Evolutionary conservation across 2,888 invertebrate genomes (phyloP), one percentile per base, ranked within the genome.

Genomic region (Euproctis similis): DNA sequence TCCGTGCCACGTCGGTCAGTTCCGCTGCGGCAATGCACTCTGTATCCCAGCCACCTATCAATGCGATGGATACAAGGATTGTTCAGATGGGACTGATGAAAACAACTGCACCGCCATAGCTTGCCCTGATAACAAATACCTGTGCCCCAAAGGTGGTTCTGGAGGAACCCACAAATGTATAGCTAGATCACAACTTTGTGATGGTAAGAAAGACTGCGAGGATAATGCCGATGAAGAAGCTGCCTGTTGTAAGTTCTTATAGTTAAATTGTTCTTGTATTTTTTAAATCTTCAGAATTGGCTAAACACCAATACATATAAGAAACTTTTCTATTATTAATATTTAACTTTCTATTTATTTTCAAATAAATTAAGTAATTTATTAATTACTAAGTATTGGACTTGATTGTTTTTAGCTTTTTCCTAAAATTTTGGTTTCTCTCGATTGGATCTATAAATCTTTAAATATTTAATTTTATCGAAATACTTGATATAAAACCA

Each of bases 41-140:
- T 98, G 98, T 76, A 96, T 98, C 54, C 97, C 97, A 0, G 88
- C 89, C 26, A 89, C 90, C 26, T 95, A 92, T 76, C 92, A 91
- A 66, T 95, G 95, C 76, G 92, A 92, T 61, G 94, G 94, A 12
- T 93, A 92, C 80, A 87, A 90, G 39, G 98, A 98, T 74, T 98
- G 98, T 75, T 88, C 92, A 0, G 98, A 98, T 62, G 93, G 93
- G 18, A 93, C 93, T 8, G 96, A 96, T 68, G 96, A 96, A 61
- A 88, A 88, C 44, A 94, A 95, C 85, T 96, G 96, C 76, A 93
- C 93, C 7, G 89, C 91, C 31, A 92, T 94, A 39, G 90, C 93
- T 8, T 96, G 96, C 73, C 94, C 94, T 8, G 94, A 93, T 54
- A 92, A 94, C 70, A 94, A 96, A 85, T 97, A 96, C 81, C 88